Percentiles rank a stretch among this genome's conserved stretches.
phyloP scores from a whole-genome alignment of 30 jellyfish, hydroid and myxozoan genomes.

The Turritopsis dohrnii region DNA sequence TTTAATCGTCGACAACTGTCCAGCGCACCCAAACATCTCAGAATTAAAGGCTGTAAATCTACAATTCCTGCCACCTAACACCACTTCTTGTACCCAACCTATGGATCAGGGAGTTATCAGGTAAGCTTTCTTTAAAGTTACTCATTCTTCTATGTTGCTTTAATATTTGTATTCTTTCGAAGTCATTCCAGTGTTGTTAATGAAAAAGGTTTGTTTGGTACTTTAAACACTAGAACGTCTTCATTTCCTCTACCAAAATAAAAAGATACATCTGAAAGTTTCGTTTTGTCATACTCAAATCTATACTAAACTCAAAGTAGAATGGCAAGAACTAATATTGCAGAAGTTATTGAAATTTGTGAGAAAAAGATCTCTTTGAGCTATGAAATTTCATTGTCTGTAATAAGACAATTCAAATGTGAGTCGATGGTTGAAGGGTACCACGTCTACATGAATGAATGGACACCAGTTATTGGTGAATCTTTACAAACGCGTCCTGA shows the following conservation, averaged over 20 bases:
- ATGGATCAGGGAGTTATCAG: conserved; percentile 66
- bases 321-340: neutral
- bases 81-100: conserved; percentile 59
- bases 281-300: too few species aligned
- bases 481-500: neutral
- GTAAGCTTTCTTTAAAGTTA: neutral
- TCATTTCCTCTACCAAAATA: neutral
- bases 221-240: neutral
- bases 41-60: conserved; percentile 43
- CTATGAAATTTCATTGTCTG: neutral
- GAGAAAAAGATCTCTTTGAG: conserved; percentile 5
- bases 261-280: neutral
- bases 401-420: neutral
- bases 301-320: neutral
- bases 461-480: conserved; percentile 24
- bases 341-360: neutral
- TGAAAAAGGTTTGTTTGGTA: too few species aligned
- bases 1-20: conserved; percentile 46
- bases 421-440: conserved; percentile 9
- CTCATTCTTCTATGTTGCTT: neutral
- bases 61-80: conserved; percentile 54
- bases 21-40: conserved; percentile 51
- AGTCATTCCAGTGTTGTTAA: too few species aligned
- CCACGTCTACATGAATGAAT: conserved; percentile 20
- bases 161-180: neutral